Percentiles rank a stretch among this genome's conserved stretches.
phyloP scores from a whole-genome alignment of 2,113 vertebrate genomes.

The Cochlearius cochlearius region DNA sequence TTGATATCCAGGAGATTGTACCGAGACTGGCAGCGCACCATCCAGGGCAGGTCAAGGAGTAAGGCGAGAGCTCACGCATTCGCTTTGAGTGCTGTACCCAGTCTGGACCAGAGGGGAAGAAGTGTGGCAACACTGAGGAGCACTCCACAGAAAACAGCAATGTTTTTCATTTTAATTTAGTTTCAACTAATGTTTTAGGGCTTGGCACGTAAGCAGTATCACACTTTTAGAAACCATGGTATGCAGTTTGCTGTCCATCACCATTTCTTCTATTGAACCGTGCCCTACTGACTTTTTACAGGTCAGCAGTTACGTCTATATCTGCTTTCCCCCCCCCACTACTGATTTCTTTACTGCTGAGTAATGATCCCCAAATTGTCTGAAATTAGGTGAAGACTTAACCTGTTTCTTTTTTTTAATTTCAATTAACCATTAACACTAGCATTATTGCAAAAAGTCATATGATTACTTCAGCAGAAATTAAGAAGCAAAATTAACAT shows the following conservation, averaged over 20 bases:
- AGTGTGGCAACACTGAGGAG: not conserved
- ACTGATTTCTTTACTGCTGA: not conserved
- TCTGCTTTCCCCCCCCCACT: not conserved
- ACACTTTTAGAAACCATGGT: not conserved
- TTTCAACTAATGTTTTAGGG: not conserved
- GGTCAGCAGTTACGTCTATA: not conserved
- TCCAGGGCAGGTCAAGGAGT: not conserved
- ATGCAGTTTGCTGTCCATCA: not conserved
- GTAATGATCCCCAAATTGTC: not conserved
- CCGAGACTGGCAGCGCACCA: accelerated
- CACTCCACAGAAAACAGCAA: not conserved
- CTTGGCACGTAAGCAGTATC: not conserved
- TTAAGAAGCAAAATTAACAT: not conserved
- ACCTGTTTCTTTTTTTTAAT: not conserved
- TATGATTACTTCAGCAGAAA: not conserved
- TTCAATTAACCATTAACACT: not conserved
- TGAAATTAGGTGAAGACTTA: not conserved
- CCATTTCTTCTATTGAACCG: not conserved
- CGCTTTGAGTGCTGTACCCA: not conserved
- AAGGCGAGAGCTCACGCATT: accelerated
- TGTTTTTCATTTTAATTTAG: not conserved
- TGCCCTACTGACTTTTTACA: not conserved
- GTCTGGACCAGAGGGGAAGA: not conserved
- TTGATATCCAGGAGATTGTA: not conserved
- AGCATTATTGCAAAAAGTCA: not conserved